These are phyloP conservation scores for Porphyrio hochstetteri DNA, from an alignment of 2,113 vertebrate genomes.

Conservation along the genomic window DNA sequence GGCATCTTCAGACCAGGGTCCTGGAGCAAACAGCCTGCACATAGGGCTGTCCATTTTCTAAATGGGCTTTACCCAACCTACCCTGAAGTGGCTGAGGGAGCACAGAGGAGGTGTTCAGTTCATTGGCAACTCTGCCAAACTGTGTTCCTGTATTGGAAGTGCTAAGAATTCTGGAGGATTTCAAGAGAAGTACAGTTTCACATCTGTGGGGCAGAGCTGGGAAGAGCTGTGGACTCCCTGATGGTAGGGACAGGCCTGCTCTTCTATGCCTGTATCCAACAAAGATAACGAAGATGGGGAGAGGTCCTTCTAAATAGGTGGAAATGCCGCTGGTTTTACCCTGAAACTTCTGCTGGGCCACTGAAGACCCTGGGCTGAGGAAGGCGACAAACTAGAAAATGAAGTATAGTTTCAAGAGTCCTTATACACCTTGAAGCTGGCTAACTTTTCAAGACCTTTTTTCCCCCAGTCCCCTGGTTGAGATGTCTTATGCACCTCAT, in stretches of 20 bases:
- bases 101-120: background rate
- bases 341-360: background rate
- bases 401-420: background rate
- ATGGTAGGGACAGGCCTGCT: background rate
- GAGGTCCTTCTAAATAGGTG: background rate
- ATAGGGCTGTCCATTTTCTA: background rate
- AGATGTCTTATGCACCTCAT: background rate
- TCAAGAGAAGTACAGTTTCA: background rate
- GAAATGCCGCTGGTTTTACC: background rate
- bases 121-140: background rate
- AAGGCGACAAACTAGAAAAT: background rate
- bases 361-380: background rate
- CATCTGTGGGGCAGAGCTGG: background rate
- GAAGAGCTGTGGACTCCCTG: background rate
- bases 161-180: background rate
- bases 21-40: background rate
- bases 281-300: background rate
- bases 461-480: accelerated
- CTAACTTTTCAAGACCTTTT: background rate
- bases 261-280: background rate
- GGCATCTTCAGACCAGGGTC: background rate
- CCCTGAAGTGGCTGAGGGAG: background rate
- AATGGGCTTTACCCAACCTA: background rate
- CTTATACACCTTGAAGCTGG: background rate
- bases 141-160: background rate